A percentile compares a stretch with the other conserved stretches of the same genome.
These are phyloP conservation scores for Mormoops blainvillei DNA, from an alignment of 2,113 vertebrate species.

Conservation along the genomic window DNA sequence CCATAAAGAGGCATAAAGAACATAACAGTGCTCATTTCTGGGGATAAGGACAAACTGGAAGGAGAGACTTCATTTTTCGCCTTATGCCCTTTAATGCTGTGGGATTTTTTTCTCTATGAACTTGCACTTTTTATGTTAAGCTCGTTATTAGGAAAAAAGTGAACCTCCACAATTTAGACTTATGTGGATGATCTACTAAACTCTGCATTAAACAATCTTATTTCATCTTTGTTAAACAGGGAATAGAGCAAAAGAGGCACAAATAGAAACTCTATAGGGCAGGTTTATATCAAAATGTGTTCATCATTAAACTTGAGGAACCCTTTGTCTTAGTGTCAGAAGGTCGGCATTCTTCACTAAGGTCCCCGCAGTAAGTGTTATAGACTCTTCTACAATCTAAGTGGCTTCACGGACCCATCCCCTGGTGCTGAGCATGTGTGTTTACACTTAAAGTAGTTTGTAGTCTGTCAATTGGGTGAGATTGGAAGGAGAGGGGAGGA, in stretches of 20 bases:
- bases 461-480: not conserved
- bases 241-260: not conserved
- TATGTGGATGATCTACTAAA: not conserved
- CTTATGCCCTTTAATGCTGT: not conserved
- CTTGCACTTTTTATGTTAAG: not conserved
- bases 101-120: not conserved
- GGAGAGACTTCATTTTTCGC: not conserved
- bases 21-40: not conserved
- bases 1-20: not conserved
- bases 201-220: not conserved
- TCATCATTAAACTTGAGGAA: not conserved
- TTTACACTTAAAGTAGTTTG: not conserved
- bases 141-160: not conserved
- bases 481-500: not conserved
- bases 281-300: not conserved
- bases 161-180: not conserved
- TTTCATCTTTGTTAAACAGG: not conserved
- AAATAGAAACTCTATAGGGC: not conserved
- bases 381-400: not conserved
- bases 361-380: not conserved
- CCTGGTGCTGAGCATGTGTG: not conserved
- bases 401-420: not conserved
- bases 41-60: not conserved
- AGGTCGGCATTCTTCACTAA: not conserved
- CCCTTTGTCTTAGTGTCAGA: not conserved